phyloP scores from a whole-genome alignment of 2,113 vertebrate species.

The Podarcis cretensis region DNA sequence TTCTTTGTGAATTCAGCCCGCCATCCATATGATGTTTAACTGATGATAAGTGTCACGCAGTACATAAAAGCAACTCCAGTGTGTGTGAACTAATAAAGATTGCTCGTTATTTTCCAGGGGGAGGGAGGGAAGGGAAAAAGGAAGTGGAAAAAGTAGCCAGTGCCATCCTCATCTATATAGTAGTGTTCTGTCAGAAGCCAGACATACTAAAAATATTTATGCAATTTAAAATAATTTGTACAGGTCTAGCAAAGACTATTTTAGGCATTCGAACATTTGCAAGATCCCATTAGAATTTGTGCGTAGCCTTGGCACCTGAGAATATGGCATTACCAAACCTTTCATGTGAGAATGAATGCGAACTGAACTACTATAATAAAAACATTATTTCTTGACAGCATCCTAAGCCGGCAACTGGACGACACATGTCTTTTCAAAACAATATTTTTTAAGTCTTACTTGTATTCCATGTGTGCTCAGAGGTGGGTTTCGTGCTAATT shows the following conservation, averaged over 20 bases:
- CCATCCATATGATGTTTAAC: conserved; percentile 18
- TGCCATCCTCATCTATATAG: conserved; percentile 72
- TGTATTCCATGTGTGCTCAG: conserved; percentile 41
- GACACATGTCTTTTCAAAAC: conserved; percentile 59
- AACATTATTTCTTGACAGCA: conserved; percentile 61
- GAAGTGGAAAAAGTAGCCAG: conserved; percentile 50
- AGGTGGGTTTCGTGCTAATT: conserved; percentile 52
- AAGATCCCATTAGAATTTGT: conserved; percentile 62
- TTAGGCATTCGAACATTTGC: conserved; percentile 73
- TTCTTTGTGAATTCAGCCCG: not conserved
- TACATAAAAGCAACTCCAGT: conserved; percentile 63
- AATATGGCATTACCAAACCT: conserved; percentile 65
- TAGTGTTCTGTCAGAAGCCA: conserved; percentile 73
- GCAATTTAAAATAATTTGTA: conserved; percentile 81
- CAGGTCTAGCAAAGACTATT: conserved; percentile 76
- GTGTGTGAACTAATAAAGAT: conserved; percentile 65
- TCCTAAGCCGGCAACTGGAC: conserved; percentile 45
- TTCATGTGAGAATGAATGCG: conserved; percentile 64
- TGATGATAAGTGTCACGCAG: conserved; percentile 53
- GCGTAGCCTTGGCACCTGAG: conserved; percentile 69
- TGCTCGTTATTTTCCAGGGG: conserved; percentile 63
- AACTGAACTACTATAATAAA: conserved; percentile 69
- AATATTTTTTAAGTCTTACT: conserved; percentile 36
- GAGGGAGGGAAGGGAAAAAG: conserved; percentile 45
- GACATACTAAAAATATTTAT: conserved; percentile 80